These are phyloP conservation scores for Tridacna gigas DNA, from an alignment of 2,888 invertebrate species.

Conservation along the genomic window DNA sequence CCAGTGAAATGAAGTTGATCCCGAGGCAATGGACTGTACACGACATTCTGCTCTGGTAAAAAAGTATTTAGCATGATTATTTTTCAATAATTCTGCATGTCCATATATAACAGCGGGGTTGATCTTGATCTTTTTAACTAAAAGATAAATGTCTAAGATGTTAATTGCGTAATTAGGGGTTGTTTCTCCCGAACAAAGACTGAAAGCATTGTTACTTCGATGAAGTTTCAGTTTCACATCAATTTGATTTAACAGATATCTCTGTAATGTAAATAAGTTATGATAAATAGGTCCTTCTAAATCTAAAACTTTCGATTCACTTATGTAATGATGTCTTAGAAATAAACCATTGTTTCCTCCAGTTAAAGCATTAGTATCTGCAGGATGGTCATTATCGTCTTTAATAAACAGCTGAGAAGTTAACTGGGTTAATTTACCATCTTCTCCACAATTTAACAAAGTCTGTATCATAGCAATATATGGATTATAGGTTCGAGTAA, in stretches of 20 bases:
- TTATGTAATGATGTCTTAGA: slow-evolving; percentile 8
- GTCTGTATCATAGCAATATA: slow-evolving; percentile 29
- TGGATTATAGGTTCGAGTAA: slow-evolving; percentile 32
- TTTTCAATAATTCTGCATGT: slow-evolving; percentile 30
- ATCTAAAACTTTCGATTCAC: slow-evolving; percentile 25
- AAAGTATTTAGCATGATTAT: slow-evolving; percentile 35
- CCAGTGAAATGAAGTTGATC: slow-evolving; percentile 29
- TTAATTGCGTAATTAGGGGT: slow-evolving; percentile 26
- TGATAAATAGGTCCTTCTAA: slow-evolving; percentile 42
- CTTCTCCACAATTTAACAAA: slow-evolving; percentile 21
- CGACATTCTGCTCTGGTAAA: slow-evolving; percentile 30
- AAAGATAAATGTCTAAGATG: slow-evolving; percentile 20
- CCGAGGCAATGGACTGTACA: slow-evolving; percentile 25
- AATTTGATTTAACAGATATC: slow-evolving; percentile 49
- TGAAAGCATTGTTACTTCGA: slow-evolving; percentile 40
- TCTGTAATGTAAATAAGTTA: slow-evolving; percentile 45
- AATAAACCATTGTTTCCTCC: slow-evolving; percentile 21
- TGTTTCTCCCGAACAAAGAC: slow-evolving; percentile 29
- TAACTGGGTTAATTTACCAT: slow-evolving; percentile 13
- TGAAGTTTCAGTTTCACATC: slow-evolving; percentile 44
- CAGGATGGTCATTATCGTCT: slow-evolving; percentile 19
- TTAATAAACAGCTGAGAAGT: slow-evolving; percentile 20
- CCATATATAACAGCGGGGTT: slow-evolving; percentile 53
- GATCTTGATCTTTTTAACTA: slow-evolving; percentile 42
- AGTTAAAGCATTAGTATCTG: slow-evolving; percentile 12